Conservation (phyloP, 2,797 vertebrate species). For the Pangasius macronema region DNA sequence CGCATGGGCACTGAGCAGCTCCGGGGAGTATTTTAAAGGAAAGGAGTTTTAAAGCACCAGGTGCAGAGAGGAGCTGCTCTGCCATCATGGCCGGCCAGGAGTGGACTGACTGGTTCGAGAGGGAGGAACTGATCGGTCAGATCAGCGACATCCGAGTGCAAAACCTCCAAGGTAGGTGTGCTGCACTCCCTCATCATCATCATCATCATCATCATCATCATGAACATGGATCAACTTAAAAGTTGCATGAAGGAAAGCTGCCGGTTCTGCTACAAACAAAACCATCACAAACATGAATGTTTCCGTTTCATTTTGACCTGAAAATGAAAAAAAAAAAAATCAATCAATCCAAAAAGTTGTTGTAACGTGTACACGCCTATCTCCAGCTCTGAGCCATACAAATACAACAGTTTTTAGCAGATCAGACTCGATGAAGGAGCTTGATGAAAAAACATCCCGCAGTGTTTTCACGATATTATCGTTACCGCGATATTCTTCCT, state of each 20-base stretch:
- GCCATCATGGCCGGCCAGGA: conserved; percentile 86
- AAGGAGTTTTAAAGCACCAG: conserved; percentile 29
- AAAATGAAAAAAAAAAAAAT: not conserved
- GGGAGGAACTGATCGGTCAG: conserved; percentile 94
- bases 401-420: not conserved
- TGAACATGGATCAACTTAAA: not conserved
- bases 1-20: conserved; percentile 1
- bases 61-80: conserved; percentile 35
- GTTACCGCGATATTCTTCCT: not conserved
- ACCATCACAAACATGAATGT: not conserved
- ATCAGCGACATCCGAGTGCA: conserved; percentile 96
- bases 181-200: not conserved
- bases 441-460: not conserved
- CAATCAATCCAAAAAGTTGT: not conserved
- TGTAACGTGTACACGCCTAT: too few relatives aligned
- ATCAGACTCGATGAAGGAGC: not conserved
- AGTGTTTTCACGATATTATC: not conserved
- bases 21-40: conserved; percentile 13
- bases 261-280: not conserved
- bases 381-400: not conserved
- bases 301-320: not conserved
- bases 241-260: not conserved
- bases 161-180: conserved; percentile 90
- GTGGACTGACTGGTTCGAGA: conserved; percentile 93
- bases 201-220: conserved; percentile 3